Conservation (phyloP, 2,113 vertebrate species). For the Tragelaphus scriptus region DNA sequence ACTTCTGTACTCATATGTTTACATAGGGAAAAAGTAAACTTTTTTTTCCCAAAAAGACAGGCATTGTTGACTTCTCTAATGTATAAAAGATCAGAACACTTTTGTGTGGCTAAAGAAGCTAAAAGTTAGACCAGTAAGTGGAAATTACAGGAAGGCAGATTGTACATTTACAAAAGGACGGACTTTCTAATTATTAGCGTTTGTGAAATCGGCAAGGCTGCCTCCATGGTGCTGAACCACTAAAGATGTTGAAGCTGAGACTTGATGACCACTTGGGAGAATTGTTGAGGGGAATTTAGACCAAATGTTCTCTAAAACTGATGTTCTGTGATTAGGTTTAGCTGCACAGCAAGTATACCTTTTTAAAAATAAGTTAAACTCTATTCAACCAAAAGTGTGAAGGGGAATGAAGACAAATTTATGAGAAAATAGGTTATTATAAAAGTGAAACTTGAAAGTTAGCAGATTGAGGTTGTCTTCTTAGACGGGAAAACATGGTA, state of each 20-base stretch:
- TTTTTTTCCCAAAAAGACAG: neutral
- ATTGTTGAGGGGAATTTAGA: neutral
- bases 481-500: neutral
- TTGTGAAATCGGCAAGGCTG: neutral
- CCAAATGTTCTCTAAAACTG: neutral
- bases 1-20: neutral
- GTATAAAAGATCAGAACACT: neutral
- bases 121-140: neutral
- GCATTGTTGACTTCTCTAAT: neutral
- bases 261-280: neutral
- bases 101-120: neutral
- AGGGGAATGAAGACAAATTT: neutral
- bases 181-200: constrained; percentile 4
- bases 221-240: neutral
- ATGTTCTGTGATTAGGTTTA: neutral
- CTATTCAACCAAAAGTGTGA: neutral
- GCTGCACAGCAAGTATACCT: neutral
- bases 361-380: neutral
- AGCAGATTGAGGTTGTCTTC: neutral
- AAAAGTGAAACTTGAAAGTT: constrained; percentile 4
- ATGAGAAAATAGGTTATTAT: neutral
- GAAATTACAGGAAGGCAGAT: neutral
- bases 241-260: neutral
- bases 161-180: neutral
- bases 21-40: neutral